Evolutionary conservation across 2,113 vertebrate genomes (phyloP).

Genomic region (Columba janthina): DNA sequence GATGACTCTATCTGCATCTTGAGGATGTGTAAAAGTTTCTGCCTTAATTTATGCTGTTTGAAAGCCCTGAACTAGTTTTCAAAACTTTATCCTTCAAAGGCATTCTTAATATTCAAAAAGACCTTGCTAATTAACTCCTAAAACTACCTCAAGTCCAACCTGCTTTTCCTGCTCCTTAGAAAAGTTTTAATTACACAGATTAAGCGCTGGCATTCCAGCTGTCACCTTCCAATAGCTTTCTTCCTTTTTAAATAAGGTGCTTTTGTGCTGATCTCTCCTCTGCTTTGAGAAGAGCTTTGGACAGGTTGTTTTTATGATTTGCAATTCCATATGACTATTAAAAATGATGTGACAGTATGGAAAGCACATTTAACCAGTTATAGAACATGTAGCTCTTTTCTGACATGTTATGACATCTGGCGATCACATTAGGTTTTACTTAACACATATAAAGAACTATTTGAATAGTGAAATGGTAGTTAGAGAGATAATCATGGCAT

Average conservation of each 20-base stretch:
- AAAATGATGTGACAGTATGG: not conserved
- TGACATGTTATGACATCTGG: not conserved
- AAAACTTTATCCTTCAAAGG: slow-evolving; percentile 68
- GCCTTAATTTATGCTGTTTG: slow-evolving; percentile 68
- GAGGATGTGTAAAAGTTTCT: slow-evolving; percentile 27
- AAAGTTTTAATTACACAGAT: slow-evolving; percentile 69
- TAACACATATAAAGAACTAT: not conserved
- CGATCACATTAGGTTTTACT: not conserved
- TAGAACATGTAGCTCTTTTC: not conserved
- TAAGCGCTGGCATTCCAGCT: slow-evolving; percentile 63
- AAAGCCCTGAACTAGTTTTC: slow-evolving; percentile 65
- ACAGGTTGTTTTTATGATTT: not conserved
- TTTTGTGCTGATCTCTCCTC: slow-evolving; percentile 39
- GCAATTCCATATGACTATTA: not conserved
- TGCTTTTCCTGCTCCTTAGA: slow-evolving; percentile 55
- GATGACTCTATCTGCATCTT: slow-evolving; percentile 28
- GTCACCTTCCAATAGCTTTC: slow-evolving; percentile 59
- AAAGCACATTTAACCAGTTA: not conserved
- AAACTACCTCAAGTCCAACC: slow-evolving; percentile 60
- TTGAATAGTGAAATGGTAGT: not conserved
- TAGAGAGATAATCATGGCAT: not conserved
- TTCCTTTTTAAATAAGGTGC: slow-evolving; percentile 22
- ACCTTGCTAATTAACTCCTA: slow-evolving; percentile 67
- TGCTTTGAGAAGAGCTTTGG: slow-evolving; percentile 52
- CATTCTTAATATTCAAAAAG: slow-evolving; percentile 67